These are phyloP conservation scores for Leucophora obtusa DNA, from an alignment of 2,888 invertebrate species.

Conservation along the genomic window DNA sequence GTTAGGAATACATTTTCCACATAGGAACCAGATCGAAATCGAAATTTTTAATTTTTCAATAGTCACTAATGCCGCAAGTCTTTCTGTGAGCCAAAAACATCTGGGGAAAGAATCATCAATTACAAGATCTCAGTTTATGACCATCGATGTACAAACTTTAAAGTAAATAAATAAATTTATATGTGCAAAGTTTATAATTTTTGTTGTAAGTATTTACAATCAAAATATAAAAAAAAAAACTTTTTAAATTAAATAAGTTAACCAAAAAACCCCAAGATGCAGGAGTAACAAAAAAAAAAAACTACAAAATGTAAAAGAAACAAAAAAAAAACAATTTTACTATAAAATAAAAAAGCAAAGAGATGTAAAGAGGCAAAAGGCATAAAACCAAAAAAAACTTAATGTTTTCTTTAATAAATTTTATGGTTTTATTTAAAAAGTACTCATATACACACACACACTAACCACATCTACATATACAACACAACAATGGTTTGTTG, in stretches of 20 bases:
- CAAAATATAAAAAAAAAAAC: conserved; percentile 8
- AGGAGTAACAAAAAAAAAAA: background rate
- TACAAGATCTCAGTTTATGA: background rate
- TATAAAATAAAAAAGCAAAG: background rate
- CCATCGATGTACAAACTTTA: background rate
- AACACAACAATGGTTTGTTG: conserved; percentile 51
- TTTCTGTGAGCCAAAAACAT: too few relatives aligned
- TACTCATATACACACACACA: background rate
- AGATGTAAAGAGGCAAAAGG: background rate
- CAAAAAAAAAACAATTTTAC: conserved; percentile 7
- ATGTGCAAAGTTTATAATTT: background rate
- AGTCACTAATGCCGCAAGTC: too few relatives aligned
- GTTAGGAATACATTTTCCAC: too few relatives aligned
- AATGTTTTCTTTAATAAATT: conserved; percentile 43
- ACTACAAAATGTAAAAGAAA: background rate
- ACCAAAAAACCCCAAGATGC: conserved; percentile 28
- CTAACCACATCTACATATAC: background rate
- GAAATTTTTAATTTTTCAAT: too few relatives aligned
- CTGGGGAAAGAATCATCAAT: too few relatives aligned
- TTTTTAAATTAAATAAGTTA: conserved; percentile 30
- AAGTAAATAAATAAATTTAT: background rate
- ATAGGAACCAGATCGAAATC: too few relatives aligned
- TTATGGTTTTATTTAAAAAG: conserved; percentile 20
- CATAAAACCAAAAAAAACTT: conserved; percentile 25
- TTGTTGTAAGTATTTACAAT: background rate